Conservation (phyloP, 1,140 invertebrate species). For the Brachionus rubens region DNA sequence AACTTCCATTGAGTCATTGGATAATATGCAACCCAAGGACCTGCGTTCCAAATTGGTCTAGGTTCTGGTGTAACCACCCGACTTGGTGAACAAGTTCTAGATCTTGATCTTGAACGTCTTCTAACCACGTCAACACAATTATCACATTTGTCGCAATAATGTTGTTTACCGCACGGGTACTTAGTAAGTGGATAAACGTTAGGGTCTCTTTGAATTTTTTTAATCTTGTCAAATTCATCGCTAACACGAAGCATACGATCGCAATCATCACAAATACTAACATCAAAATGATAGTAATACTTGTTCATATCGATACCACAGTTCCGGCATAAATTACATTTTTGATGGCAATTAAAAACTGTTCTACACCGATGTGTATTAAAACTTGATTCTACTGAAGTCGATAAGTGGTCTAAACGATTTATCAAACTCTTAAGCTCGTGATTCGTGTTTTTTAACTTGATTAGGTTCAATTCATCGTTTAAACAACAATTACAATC, state of each 20-base stretch:
- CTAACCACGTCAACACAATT: not conserved
- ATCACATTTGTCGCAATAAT: constrained; percentile 30
- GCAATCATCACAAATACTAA: constrained; percentile 13
- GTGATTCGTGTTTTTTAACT: constrained; percentile 11
- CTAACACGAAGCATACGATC: constrained; percentile 6
- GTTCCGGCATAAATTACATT: constrained; percentile 14
- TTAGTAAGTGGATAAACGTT: constrained; percentile 9
- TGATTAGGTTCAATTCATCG: not conserved
- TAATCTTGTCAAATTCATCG: not conserved
- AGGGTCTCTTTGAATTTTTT: not conserved
- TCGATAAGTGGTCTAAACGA: not conserved
- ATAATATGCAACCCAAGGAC: constrained; percentile 36
- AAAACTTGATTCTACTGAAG: not conserved
- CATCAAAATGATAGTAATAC: not conserved
- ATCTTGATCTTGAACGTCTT: not conserved
- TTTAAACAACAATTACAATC: not conserved
- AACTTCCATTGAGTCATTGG: constrained; percentile 2
- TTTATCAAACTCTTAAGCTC: constrained; percentile 25
- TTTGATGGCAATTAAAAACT: not conserved
- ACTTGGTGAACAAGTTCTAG: constrained; percentile 3
- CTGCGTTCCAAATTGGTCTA: constrained; percentile 6
- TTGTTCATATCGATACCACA: not conserved
- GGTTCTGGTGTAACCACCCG: not conserved
- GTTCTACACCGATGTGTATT: not conserved
- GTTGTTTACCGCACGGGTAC: not conserved